Base-by-base conservation (phyloP, 1,140 invertebrate species). In the Pentalonia nigronervosa region DNA sequence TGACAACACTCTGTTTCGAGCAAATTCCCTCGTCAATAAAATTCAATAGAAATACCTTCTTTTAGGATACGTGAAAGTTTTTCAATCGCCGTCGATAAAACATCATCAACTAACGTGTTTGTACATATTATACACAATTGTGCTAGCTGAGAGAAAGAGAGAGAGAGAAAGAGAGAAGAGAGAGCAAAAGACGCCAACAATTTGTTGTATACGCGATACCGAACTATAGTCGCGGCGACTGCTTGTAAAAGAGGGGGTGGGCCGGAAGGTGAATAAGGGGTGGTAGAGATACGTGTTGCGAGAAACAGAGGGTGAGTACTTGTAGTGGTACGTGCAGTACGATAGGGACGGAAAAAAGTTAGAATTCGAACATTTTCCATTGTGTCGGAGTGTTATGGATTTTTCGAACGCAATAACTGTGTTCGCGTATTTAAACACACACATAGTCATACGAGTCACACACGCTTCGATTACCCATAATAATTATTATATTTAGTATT, bases 21-120 rank as follows among this genome's bases (percentile, higher is more conserved):
- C 83, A 87, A 41, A 86, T 87, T 87, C 84, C 45, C 84, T 87
- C 84, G 84, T 87, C 84, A 47, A 87, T 87, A 87, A 87, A 48
- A 87, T 87, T 48, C 47, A 87, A 48, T 87, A 87, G 45, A 48
- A 48, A 87, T 48, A 87, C 17, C 45, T 87, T 30, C 23, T 87
- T 48, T 87, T n/a, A n/a, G 45, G 47, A 87, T 76, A 76, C 45
- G 86, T 87, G 45, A 87, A 48, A 87, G 86, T 87, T 87, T 87
- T 87, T 48, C 86, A 87, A 48, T 48, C 86, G 86, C 47, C n/a
- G 86, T 34, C 30, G 47, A 87, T 87, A 87, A 87, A 87, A 45
- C 45, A 87, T 47, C 83, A 45, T 86, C 83, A 25, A 30, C 83
- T 41, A 86, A 45, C 84, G 84, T 87, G 84, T 87, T 47, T 47